phyloP scores from a whole-genome alignment of 2,888 invertebrate species.

The Diarsia brunnea region DNA sequence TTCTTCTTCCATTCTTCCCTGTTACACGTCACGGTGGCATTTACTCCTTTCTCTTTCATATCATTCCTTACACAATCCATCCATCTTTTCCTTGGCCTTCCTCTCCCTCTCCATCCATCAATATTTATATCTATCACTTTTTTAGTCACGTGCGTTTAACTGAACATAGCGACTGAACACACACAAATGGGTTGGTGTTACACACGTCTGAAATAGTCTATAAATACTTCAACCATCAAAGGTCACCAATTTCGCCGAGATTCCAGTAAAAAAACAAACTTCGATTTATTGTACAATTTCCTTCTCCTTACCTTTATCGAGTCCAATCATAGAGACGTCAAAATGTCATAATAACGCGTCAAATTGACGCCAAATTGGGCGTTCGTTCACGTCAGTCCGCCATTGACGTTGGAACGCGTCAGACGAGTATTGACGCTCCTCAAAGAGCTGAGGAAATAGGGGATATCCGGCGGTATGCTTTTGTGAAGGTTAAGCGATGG shows the following conservation, averaged over 20 bases:
- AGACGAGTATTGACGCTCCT: slow-evolving; percentile 49
- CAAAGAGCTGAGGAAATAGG: slow-evolving; percentile 62
- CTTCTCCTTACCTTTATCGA: slow-evolving; percentile 9
- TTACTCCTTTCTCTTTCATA: no score
- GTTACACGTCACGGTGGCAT: no score
- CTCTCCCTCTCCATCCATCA: no score
- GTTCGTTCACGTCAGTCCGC: slow-evolving; percentile 33
- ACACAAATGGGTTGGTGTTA: no score
- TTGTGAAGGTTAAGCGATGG: slow-evolving; percentile 27
- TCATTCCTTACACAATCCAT: no score
- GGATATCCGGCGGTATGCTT: slow-evolving; percentile 57
- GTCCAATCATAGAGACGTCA: slow-evolving; percentile 47
- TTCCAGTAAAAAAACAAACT: slow-evolving; percentile 10
- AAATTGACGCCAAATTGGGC: slow-evolving; percentile 62
- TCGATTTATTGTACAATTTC: slow-evolving; percentile 26
- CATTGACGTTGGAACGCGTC: slow-evolving; percentile 43
- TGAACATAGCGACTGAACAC: no score
- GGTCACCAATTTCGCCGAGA: not conserved
- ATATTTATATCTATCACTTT: no score
- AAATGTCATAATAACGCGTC: slow-evolving; percentile 59
- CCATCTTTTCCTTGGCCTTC: no score
- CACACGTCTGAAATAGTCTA: not conserved
- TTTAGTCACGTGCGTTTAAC: no score
- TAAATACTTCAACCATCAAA: not conserved
- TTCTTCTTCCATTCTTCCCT: no score